These are phyloP conservation scores for Hesperia comma DNA, from an alignment of 2,888 invertebrate species.

Conservation along the genomic window DNA sequence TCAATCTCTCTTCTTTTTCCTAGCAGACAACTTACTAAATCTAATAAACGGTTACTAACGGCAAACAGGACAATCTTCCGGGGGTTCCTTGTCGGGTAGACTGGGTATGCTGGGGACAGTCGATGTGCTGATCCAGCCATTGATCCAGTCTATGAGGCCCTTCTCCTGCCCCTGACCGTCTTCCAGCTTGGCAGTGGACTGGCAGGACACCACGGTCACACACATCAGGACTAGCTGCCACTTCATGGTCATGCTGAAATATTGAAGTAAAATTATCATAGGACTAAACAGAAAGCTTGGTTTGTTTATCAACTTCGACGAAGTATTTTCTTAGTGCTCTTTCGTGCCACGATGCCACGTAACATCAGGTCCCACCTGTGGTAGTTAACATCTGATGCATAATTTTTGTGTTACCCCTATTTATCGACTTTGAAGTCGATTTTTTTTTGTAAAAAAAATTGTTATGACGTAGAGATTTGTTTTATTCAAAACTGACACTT, in stretches of 20 bases:
- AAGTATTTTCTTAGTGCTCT: no score
- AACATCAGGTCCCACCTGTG: no score
- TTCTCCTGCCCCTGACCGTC: conserved; percentile 54
- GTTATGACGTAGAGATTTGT: no score
- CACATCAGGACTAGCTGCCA: conserved; percentile 54
- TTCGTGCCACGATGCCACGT: no score
- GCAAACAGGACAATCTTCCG: conserved; percentile 77
- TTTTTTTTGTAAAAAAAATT: no score
- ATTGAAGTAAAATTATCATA: neutral
- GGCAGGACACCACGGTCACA: conserved; percentile 51
- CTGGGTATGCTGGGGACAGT: conserved; percentile 45
- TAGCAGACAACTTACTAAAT: neutral
- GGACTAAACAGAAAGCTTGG: no score
- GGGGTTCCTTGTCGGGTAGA: conserved; percentile 53
- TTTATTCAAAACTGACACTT: no score
- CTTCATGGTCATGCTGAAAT: conserved; percentile 53
- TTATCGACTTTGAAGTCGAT: no score
- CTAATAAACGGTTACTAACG: conserved; percentile 65
- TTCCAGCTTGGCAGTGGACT: conserved; percentile 43
- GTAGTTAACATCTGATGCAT: no score
- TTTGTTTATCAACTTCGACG: no score
- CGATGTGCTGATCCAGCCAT: conserved; percentile 59
- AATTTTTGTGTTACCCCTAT: no score
- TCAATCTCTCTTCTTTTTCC: no score
- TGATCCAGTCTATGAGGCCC: conserved; percentile 76